Base-by-base conservation (phyloP, 2,113 vertebrate genomes). In the Bucco capensis region DNA sequence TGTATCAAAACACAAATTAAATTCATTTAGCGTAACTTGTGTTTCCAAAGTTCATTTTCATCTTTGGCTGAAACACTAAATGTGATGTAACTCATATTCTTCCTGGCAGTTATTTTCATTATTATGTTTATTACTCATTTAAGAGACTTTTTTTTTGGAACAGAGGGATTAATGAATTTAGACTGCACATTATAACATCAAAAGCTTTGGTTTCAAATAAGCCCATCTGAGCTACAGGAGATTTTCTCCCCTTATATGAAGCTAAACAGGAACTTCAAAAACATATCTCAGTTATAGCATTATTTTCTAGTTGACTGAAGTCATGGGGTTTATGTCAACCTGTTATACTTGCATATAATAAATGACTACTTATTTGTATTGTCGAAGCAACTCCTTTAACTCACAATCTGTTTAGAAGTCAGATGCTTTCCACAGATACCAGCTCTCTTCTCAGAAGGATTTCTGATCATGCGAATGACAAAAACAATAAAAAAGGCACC, bases 51-150 rank as follows among this genome's bases (percentile, higher is more conserved):
- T 60, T 79, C 73, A 82, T 96, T 96, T 97, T 95, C 72, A 81
- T 90, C 65, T 93, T 65, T 57, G 92, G 83, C 62, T 96, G 91
- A 91, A 92, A 89, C 93, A 87, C 86, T 94, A 89, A 87, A 88
- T 75, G 86, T 94, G 86, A 94, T 80, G 89, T 95, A 95, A 94
- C 95, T 95, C 93, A 88, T 93, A 78, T 66, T 96, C 94, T 96
- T 94, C 76, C 89, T 95, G 66, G 83, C 85, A 91, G 91, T 93
- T 96, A 95, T 96, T 96, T 96, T 96, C 90, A 95, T 95, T 97
- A 95, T 97, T 96, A 95, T 96, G 88, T 95, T 97, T 96, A 96
- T 96, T 97, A 96, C 89, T 95, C 89, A 91, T 94, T 97, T 94
- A 96, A 94, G 89, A 93, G 78, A 61, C 25, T n/a, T 90, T 84